These are phyloP conservation scores for Atopsyche davidsoni DNA, from an alignment of 1,140 invertebrate species.

Conservation along the genomic window DNA sequence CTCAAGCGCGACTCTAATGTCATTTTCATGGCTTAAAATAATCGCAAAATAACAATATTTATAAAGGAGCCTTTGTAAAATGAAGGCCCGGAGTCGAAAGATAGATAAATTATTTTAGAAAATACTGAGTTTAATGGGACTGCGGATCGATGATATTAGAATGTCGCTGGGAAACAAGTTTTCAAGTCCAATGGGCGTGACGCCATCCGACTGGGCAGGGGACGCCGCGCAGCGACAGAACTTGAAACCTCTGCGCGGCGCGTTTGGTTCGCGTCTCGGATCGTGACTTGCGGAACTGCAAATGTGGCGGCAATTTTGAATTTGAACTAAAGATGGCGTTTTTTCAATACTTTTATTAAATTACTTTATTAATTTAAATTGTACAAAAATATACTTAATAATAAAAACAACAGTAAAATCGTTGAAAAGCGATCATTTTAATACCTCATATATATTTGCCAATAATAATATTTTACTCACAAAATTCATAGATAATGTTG, in stretches of 20 bases:
- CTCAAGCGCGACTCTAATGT: constrained; percentile 26
- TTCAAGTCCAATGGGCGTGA: constrained; percentile 23
- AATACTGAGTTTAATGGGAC: not conserved
- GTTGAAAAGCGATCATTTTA: too few relatives aligned
- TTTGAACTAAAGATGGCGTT: not conserved
- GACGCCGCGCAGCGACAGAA: constrained; percentile 9
- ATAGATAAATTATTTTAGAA: not conserved
- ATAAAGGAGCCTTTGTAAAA: not conserved
- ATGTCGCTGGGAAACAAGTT: constrained; percentile 16
- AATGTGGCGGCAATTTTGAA: not conserved
- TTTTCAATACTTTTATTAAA: too few relatives aligned
- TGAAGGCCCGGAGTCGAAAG: not conserved
- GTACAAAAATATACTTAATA: too few relatives aligned
- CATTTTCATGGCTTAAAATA: constrained; percentile 28
- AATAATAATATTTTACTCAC: too few relatives aligned
- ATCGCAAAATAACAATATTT: constrained; percentile 17
- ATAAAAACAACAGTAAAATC: too few relatives aligned
- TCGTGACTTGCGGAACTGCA: not conserved
- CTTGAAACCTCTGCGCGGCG: constrained; percentile 7
- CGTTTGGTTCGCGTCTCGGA: constrained; percentile 8
- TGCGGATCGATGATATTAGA: constrained; percentile 11
- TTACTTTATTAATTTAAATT: too few relatives aligned
- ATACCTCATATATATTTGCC: too few relatives aligned
- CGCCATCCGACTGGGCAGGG: not conserved
- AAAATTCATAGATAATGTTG: too few relatives aligned